Percentiles rank a stretch among this genome's conserved stretches.
These are phyloP conservation scores for Chaitophorus viminalis DNA, from an alignment of 2,888 invertebrate species.

Conservation along the genomic window DNA sequence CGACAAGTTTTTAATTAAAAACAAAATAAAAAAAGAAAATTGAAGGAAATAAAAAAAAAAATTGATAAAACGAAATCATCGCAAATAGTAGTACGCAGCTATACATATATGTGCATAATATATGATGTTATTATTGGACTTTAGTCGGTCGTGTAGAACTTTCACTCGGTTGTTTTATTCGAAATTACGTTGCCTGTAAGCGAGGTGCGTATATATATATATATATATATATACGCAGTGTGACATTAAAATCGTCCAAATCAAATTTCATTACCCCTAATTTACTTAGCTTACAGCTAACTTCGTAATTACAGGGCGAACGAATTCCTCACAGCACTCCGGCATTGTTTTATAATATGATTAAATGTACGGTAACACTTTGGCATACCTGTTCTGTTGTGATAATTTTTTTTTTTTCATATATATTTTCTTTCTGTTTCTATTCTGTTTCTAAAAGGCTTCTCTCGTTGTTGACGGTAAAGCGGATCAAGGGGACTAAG, in stretches of 20 bases:
- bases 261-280: slow-evolving; percentile 57
- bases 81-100: not conserved
- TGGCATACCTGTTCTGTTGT: slow-evolving; percentile 7
- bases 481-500: not conserved
- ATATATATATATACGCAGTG: not conserved
- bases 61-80: not conserved
- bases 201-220: too few species aligned
- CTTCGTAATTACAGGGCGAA: slow-evolving; percentile 52
- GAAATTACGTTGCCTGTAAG: slow-evolving; percentile 2
- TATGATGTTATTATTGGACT: not conserved
- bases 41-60: not conserved
- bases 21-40: not conserved
- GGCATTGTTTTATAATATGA: slow-evolving; percentile 46
- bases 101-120: too few species aligned
- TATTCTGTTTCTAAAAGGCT: not conserved
- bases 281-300: slow-evolving; percentile 50
- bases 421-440: not conserved
- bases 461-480: not conserved
- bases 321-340: slow-evolving; percentile 16
- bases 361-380: slow-evolving; percentile 54
- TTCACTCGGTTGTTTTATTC: slow-evolving; percentile 5
- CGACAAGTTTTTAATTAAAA: slow-evolving; percentile 18
- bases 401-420: slow-evolving; percentile 17
- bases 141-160: not conserved
- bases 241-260: slow-evolving; percentile 49